phyloP scores from a whole-genome alignment of 2,113 vertebrate genomes.

The Saimiri boliviensis region DNA sequence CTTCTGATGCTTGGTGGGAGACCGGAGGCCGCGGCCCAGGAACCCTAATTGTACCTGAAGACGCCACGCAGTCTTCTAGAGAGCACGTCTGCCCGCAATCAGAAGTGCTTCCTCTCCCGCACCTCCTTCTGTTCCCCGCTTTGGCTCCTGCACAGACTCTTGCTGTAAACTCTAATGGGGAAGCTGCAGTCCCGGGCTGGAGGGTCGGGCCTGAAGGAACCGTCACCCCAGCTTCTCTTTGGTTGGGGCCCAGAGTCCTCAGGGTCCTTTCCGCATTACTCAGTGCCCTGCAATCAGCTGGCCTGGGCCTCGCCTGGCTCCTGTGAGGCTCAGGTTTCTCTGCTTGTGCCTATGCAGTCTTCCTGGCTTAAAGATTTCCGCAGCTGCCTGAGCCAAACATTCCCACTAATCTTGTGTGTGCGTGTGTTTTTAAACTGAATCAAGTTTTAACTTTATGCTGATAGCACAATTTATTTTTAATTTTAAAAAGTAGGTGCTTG shows the following conservation, averaged over 20 bases:
- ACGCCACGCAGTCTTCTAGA: neutral
- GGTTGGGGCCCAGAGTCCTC: neutral
- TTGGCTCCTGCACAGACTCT: neutral
- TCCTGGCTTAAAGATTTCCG: neutral
- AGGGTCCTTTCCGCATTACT: neutral
- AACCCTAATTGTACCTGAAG: neutral
- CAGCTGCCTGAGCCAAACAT: neutral
- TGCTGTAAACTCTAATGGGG: neutral
- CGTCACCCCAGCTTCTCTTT: neutral
- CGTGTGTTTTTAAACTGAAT: neutral
- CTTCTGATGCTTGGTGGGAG: neutral
- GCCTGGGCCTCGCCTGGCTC: neutral
- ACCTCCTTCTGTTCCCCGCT: too few relatives aligned
- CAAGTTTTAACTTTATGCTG: neutral
- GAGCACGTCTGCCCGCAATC: too few relatives aligned
- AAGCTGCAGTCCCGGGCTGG: neutral
- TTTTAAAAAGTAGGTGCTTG: neutral
- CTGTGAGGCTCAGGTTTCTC: neutral
- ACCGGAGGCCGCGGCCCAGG: neutral
- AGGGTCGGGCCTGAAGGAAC: accelerated
- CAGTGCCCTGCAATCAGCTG: neutral
- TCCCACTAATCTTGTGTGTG: too few relatives aligned
- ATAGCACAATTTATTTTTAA: neutral
- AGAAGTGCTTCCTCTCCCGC: neutral
- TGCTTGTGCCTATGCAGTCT: neutral